Base-by-base conservation (phyloP, 2,113 vertebrate species). In the Sinocyclocheilus grahami region DNA sequence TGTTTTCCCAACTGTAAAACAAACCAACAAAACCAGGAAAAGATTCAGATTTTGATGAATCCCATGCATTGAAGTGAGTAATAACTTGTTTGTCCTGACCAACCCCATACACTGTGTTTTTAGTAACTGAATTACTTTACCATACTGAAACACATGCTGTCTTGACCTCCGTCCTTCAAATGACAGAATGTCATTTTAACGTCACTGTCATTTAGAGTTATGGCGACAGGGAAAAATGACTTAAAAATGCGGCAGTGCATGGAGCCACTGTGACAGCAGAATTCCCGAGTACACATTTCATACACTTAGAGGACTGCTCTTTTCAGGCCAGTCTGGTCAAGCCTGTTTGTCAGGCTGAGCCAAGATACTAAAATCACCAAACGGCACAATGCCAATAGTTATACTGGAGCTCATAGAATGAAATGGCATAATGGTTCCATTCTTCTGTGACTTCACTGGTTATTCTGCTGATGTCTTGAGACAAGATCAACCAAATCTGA, bases 1-100 rank as follows among this genome's bases (percentile, higher is more conserved):
- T 24, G 95, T 95, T 93, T 95, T 95, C 63, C 95, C 95, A 90
- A 95, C 95, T 95, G 90, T 71, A 94, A 94, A 42, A 90, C 1
- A 91, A 78, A 83, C 85, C 63, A 90, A 27, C 74, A 27, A 82
- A 22, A 37, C 76, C 20, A 24, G 16, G 27, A 79, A n/a, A 48
- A 63, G 8, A 30, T 53, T 42, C 14, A 53, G 39, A 48, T 65
- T 65, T 63, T 33, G 39, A 62, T 51, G 55, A 63, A 53, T 71
- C 67, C 48, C 55, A 72, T 16, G 55, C 18, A 46, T 2, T 12
- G 24, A 16, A 16, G 22, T 79, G 16, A 83, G 53, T 71, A 37
- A 71, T 71, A 27, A n/a, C 27, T 71, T 37, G 11, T 27, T 67
- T 82, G 33, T 80, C 30, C 27, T 37, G 51, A 58, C 27, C 30